Conservation (phyloP, 2,888 invertebrate genomes). For the Eurytoma adleriae region DNA sequence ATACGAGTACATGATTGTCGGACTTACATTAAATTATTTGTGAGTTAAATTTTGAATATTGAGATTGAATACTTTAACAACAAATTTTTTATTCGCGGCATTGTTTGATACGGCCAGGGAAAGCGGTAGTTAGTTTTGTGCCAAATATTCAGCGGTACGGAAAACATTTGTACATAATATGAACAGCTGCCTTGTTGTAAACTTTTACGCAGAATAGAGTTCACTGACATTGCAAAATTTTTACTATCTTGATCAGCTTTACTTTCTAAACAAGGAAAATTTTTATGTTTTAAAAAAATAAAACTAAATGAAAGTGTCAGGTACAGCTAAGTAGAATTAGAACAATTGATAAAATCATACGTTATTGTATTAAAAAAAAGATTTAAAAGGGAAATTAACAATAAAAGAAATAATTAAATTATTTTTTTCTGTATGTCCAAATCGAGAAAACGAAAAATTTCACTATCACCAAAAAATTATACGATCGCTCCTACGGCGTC, state of each 20-base stretch:
- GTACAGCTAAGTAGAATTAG: too few relatives aligned
- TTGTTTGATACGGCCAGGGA: neutral
- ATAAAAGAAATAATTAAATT: too few relatives aligned
- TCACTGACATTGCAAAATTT: neutral
- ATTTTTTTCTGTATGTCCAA: too few relatives aligned
- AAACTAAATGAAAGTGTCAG: neutral
- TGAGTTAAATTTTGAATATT: too few relatives aligned
- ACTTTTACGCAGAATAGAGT: neutral
- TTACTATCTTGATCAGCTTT: neutral
- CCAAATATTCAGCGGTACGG: constrained; percentile 30
- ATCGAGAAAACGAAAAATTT: too few relatives aligned
- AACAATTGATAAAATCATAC: too few relatives aligned
- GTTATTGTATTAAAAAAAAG: too few relatives aligned
- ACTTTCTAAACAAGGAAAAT: neutral
- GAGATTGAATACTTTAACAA: too few relatives aligned
- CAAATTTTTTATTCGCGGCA: too few relatives aligned
- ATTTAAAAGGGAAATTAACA: too few relatives aligned
- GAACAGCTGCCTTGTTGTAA: neutral
- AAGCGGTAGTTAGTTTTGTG: neutral
- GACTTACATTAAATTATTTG: too few relatives aligned
- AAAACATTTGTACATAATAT: constrained; percentile 11
- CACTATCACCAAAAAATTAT: neutral
- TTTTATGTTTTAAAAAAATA: neutral
- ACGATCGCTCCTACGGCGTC: neutral
- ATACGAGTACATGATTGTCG: too few relatives aligned